Percentiles rank a stretch among this genome's conserved stretches.
These are phyloP conservation scores for Zosterops borbonicus DNA, from an alignment of 2,113 vertebrate species.

Conservation along the genomic window DNA sequence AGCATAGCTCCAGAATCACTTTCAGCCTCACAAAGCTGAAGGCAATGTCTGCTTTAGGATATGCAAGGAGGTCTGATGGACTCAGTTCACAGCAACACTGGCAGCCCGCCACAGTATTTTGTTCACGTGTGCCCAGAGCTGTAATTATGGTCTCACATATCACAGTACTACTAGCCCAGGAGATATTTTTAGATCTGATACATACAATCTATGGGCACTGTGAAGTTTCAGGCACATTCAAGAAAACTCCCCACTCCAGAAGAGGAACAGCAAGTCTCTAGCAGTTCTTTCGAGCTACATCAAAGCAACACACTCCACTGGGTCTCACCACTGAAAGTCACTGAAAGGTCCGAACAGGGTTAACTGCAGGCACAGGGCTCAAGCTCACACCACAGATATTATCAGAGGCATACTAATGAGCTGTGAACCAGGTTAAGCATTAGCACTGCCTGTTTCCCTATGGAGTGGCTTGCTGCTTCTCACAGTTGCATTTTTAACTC, in stretches of 20 bases:
- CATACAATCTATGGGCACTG: neutral
- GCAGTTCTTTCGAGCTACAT: neutral
- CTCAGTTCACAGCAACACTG: neutral
- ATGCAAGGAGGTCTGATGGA: neutral
- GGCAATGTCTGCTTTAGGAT: neutral
- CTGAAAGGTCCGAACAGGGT: neutral
- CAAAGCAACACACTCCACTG: neutral
- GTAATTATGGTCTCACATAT: slow-evolving; percentile 30
- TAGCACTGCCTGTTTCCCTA: neutral
- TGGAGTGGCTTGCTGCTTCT: neutral
- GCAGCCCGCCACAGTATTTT: neutral
- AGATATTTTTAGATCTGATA: slow-evolving; percentile 10
- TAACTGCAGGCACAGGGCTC: neutral
- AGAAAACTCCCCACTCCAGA: neutral
- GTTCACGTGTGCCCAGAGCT: neutral
- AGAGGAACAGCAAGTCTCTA: neutral
- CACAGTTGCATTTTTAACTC: neutral
- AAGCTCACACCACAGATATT: neutral
- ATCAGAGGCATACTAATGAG: neutral
- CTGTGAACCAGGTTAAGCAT: neutral
- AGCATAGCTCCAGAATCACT: neutral
- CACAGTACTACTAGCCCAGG: neutral
- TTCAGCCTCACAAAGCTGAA: neutral
- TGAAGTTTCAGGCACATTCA: neutral
- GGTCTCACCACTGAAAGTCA: neutral